Base-by-base conservation (phyloP, 2,113 vertebrate species). In the Chloebia gouldiae region DNA sequence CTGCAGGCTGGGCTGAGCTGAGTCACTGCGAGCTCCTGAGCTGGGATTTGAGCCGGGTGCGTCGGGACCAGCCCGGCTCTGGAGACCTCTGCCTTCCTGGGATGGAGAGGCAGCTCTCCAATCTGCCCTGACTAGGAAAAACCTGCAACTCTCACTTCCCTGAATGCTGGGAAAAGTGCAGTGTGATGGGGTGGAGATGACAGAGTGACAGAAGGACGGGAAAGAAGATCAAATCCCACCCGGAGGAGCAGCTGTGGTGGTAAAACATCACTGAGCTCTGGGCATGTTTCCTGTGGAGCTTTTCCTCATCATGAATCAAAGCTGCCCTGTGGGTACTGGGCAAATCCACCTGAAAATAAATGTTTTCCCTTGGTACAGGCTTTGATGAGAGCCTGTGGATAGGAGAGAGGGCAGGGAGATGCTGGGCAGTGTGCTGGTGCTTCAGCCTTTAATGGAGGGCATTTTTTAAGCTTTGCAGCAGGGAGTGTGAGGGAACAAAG, bases 1-100 rank as follows among this genome's bases (percentile, higher is more conserved):
- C 85, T 75, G 86, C 72, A 44, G 89, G 60, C 44, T 84, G 84
- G 59, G 15, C 51, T 73, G 56, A 28, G 7, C 73, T 75, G 94
- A 81, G 82, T 95, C 88, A 86, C 71, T 42, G 66, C 0, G 3
- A 70, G 83, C 76, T 42, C 69, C 16, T 12, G 66, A 72, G 57
- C 81, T 0, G 7, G 71, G 70, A 49, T 50, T 35, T 25, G 63
- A 88, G 86, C 76, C 19, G 42, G 90, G 42, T 79, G 81, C 2
- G 0, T 16, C 7, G n/a, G 94, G 70, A 69, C 60, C 30, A 8
- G 76, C 72, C 70, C 2, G 0, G 51, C 68, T 68, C 56, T 3
- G 3, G 45, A 68, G 68, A 49, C 60, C 16, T 35, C 64, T 71
- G 42, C 11, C 54, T 97, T 76, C 84, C 65, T 78, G 72, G 59